Percentiles rank a stretch among this genome's conserved stretches.
phyloP scores from a whole-genome alignment of 2,888 invertebrate species.

The Synergus gifuensis region DNA sequence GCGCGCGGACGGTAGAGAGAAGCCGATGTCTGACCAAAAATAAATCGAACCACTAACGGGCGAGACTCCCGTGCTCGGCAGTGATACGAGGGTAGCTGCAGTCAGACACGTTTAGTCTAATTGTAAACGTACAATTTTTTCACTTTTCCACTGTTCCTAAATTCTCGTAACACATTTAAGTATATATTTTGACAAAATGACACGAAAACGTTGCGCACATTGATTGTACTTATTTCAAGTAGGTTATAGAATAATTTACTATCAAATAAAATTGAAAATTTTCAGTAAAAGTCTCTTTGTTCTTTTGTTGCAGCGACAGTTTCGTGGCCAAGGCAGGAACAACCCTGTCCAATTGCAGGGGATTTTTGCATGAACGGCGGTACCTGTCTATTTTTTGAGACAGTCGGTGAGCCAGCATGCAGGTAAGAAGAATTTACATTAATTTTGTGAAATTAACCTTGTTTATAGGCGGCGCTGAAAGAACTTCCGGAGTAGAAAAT shows the following conservation, averaged over 20 bases:
- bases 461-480: not conserved
- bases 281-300: conserved; percentile 43
- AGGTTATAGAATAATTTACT: not conserved
- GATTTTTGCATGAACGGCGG: conserved; percentile 93
- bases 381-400: conserved; percentile 89
- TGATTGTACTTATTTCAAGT: not conserved
- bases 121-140: no score
- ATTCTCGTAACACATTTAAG: no score
- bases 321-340: conserved; percentile 81
- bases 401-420: conserved; percentile 90
- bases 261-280: conserved; percentile 29
- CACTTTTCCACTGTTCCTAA: no score
- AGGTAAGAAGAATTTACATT: conserved; percentile 82
- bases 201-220: not conserved
- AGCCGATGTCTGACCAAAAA: no score
- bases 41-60: no score
- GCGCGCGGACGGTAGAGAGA: no score
- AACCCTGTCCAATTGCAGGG: conserved; percentile 84
- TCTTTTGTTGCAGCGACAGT: conserved; percentile 78
- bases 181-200: not conserved
- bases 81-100: no score
- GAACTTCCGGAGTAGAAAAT: not conserved
- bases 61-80: no score
- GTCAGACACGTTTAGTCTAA: no score
- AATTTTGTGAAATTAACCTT: not conserved